Base-by-base conservation (phyloP, 2,113 vertebrate genomes). In the Syngnathoides biaculeatus region DNA sequence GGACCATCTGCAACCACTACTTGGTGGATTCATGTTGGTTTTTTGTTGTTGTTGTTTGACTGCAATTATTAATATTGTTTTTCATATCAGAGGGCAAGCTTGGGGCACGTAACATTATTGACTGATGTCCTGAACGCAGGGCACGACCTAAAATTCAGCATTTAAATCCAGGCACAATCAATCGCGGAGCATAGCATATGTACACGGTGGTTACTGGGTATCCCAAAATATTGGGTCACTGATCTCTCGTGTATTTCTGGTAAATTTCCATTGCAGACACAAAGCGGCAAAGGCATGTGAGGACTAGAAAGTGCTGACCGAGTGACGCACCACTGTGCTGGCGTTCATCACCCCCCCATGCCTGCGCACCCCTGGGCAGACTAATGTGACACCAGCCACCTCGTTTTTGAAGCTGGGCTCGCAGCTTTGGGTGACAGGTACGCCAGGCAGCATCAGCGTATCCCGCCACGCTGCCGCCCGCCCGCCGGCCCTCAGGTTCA, bases 371-470 rank as follows among this genome's bases (percentile, higher is more conserved):
- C 68, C 77, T 72, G 22, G 0, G 84, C 85, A 60, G 77, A 68
- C 79, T 68, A 82, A 50, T 83, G 84, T 89, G 89, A 88, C 89
- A 87, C 80, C 85, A 82, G 85, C 83, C 83, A 71, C 89, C 81
- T 82, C 79, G 61, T 84, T 83, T 88, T 61, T 89, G 77, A 85
- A 82, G 68, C 55, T 65, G 67, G 45, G 68, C 78, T 82, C 70
- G 87, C 87, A 88, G 84, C 82, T 86, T 85, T 64, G 81, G 43
- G 73, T 89, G 88, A 89, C 89, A 90, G 80, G 79, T 90, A 88
- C 74, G 89, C 86, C 87, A 86, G 73, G 55, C 75, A 67, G 80
- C 82, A 91, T 90, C 83, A 89, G 63, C 74, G 17, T 83, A 82
- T 88, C 75, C 79, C 2, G 67, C 71, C 59, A 4, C 71, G 72